Conservation (phyloP, 2,797 vertebrate species). For the Acipenser transmontanus region DNA sequence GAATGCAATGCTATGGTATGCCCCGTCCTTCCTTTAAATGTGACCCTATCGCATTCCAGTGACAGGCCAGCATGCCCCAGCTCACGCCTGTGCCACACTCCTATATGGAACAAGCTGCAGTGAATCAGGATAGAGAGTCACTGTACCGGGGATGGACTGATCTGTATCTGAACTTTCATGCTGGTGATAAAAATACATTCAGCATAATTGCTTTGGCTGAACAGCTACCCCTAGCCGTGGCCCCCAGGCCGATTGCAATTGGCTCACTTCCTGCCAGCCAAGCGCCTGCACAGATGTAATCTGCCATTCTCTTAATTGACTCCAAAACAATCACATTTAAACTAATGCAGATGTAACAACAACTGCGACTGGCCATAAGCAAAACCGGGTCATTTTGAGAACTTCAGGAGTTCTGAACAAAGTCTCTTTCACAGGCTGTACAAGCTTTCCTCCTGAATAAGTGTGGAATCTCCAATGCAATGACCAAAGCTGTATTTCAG, state of each 20-base stretch:
- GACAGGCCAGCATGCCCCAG: no score
- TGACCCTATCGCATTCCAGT: no score
- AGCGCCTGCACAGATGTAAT: neutral
- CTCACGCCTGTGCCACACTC: neutral
- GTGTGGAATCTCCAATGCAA: neutral
- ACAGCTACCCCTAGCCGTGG: neutral
- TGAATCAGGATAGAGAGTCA: neutral
- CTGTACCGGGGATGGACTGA: neutral
- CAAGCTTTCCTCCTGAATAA: neutral
- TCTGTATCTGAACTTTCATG: neutral
- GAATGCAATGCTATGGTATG: no score
- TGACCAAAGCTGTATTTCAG: neutral
- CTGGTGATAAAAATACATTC: neutral
- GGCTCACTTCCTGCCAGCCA: neutral
- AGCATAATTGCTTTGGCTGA: no score
- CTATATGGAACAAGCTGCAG: neutral
- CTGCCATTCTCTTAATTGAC: neutral
- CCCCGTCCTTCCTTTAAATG: no score
- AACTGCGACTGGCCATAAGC: neutral
- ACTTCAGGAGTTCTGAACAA: neutral
- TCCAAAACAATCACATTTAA: slow-evolving; percentile 10
- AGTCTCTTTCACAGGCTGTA: neutral
- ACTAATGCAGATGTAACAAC: slow-evolving; percentile 3
- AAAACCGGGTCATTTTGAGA: neutral
- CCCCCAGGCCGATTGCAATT: neutral